phyloP scores from a whole-genome alignment of 2,797 vertebrate genomes.

The Premnoplex brunnescens region DNA sequence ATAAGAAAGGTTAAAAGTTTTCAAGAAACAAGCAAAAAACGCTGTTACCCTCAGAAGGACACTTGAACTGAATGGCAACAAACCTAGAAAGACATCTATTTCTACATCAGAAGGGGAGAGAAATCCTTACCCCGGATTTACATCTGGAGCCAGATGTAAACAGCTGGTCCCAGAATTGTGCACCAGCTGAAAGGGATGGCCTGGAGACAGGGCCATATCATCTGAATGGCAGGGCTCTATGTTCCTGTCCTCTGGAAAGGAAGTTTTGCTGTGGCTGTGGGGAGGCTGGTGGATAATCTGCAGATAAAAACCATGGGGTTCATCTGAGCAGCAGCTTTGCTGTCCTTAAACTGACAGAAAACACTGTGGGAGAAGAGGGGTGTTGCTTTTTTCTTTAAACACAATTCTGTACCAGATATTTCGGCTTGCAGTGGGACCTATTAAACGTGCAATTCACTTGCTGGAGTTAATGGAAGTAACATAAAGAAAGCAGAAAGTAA shows the following conservation, averaged over 20 bases:
- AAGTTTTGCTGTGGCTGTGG: background rate
- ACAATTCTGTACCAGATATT: background rate
- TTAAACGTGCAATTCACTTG: background rate
- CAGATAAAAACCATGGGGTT: background rate
- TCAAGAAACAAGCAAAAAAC: background rate
- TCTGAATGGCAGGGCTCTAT: fast-evolving
- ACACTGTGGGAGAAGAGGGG: fast-evolving
- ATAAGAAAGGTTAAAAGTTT: background rate
- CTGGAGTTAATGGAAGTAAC: background rate
- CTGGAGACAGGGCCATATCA: fast-evolving
- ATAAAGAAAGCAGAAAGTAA: background rate
- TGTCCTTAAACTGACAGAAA: background rate
- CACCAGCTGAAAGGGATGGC: fast-evolving
- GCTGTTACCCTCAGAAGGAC: background rate
- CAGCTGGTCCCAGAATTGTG: background rate
- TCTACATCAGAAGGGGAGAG: background rate
- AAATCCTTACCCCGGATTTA: background rate
- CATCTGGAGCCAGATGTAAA: background rate
- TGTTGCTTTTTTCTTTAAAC: background rate
- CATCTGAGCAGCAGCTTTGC: background rate
- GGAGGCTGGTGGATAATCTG: background rate
- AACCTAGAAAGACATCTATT: background rate
- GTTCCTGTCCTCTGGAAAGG: background rate
- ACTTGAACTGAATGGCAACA: background rate
- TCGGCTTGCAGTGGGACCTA: background rate